phyloP scores from a whole-genome alignment of 2,888 invertebrate genomes.

The Cephus pygmeus region DNA sequence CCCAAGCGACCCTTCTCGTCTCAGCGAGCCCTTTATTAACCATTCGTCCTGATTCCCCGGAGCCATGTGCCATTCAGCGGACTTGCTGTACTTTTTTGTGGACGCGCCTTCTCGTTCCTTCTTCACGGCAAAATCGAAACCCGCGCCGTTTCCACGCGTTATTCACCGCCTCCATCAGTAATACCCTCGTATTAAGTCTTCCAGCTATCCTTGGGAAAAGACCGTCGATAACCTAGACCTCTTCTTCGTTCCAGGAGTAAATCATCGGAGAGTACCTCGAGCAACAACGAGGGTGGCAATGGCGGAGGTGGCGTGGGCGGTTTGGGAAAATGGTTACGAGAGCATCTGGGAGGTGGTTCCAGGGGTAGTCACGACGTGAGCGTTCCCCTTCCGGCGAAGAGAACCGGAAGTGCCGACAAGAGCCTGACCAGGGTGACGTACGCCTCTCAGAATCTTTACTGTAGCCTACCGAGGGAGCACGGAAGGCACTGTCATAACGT shows the following conservation, averaged over 20 bases:
- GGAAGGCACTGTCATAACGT: conserved; percentile 39
- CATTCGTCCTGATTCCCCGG: conserved; percentile 49
- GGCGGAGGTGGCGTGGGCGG: conserved; percentile 42
- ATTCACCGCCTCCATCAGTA: background rate
- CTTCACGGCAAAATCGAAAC: background rate
- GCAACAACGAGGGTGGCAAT: conserved; percentile 24
- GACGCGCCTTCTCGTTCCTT: conserved; percentile 6
- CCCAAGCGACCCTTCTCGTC: conserved; percentile 41
- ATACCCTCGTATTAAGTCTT: background rate
- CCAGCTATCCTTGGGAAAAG: background rate
- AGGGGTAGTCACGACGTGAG: conserved; percentile 42
- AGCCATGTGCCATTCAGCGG: conserved; percentile 46
- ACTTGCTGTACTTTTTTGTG: background rate
- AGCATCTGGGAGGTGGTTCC: conserved; percentile 55
- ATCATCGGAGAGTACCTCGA: conserved; percentile 34
- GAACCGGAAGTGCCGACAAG: conserved; percentile 9
- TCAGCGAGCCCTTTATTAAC: conserved; percentile 50
- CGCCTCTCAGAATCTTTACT: conserved; percentile 59
- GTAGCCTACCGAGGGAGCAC: conserved; percentile 59
- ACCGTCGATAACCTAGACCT: background rate
- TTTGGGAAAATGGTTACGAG: conserved; percentile 62
- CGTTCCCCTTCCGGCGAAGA: conserved; percentile 30
- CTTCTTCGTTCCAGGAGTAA: conserved; percentile 42
- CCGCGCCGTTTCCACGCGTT: background rate
- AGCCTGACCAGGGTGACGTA: conserved; percentile 33